Evolutionary conservation across 2,888 invertebrate species (phyloP), one percentile per base, ranked within the genome.

Genomic region (Eremobia ochroleuca): DNA sequence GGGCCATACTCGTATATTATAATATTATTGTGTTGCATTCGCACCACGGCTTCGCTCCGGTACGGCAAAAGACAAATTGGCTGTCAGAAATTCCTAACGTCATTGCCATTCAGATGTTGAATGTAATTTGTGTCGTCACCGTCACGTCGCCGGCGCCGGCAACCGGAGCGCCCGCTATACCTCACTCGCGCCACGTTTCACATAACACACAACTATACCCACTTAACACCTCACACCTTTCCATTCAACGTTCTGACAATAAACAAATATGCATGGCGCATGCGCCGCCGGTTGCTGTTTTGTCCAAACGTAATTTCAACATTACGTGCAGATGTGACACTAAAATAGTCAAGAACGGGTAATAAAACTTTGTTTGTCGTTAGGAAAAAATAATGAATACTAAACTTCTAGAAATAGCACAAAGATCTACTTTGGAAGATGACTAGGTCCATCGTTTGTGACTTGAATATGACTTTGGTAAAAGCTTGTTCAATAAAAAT

Each of bases 91-190:
- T 91, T 90, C 89, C 88, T 88, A 90, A 85, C 89, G 91, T 92
- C 92, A 93, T 93, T 92, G 92, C 90, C 89, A 92, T 94, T 93
- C 92, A 92, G 88, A 84, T 86, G 87, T 86, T 91, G 90, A 92
- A 91, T 90, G 91, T 92, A 92, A 93, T 94, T 92, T 93, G 92
- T 91, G 88, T 81, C 85, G 90, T 91, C 91, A 90, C 88, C 82
- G 87, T 89, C 89, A 88, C 84, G 88, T 87, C 83, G 68, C 75
- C 68, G 73, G 79, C 62, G 76, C 75, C 79, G 78, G 79, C 83
- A 85, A 87, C 88, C 83, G 81, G 76, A 88, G 85, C 79, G 88
- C 83, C 85, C 86, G 87, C 89, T 88, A 89, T 90, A 88, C 86
- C 83, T 82, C 88, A 84, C 85, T 83, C 85, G 76, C 61, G 85